These are phyloP conservation scores for Zosterops hypoxanthus DNA, from an alignment of 2,113 vertebrate species.

Conservation along the genomic window DNA sequence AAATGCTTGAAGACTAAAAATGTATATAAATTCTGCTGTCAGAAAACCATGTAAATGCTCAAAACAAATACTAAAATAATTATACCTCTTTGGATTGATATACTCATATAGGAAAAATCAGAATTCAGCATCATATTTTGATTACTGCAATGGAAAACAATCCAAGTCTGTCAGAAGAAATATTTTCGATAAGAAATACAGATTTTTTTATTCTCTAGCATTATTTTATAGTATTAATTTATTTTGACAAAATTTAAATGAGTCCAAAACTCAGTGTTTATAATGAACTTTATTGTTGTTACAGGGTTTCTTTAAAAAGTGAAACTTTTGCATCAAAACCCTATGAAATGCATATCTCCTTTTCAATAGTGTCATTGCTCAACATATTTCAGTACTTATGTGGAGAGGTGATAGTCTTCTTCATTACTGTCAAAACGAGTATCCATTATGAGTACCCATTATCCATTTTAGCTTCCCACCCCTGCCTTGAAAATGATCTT, in stretches of 20 bases:
- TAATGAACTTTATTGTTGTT: background rate
- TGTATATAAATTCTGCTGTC: background rate
- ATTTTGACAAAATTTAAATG: background rate
- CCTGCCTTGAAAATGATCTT: background rate
- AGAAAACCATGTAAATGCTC: background rate
- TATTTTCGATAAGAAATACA: background rate
- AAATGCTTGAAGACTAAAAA: background rate
- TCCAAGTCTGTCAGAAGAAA: background rate
- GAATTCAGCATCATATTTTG: background rate
- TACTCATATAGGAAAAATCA: background rate
- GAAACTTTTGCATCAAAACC: background rate
- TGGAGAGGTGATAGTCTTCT: background rate
- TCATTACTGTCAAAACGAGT: background rate
- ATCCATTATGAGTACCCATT: background rate
- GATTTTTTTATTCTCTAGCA: fast-evolving
- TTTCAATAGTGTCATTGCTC: background rate
- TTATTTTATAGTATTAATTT: background rate
- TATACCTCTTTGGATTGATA: background rate
- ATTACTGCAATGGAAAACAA: background rate
- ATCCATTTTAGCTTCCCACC: background rate
- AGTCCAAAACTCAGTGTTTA: background rate
- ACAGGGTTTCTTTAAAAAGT: background rate
- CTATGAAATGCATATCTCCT: background rate
- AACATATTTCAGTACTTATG: background rate
- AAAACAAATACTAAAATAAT: background rate